Base-by-base conservation (phyloP, 2,888 invertebrate species). In the Dioctria rufipes region DNA sequence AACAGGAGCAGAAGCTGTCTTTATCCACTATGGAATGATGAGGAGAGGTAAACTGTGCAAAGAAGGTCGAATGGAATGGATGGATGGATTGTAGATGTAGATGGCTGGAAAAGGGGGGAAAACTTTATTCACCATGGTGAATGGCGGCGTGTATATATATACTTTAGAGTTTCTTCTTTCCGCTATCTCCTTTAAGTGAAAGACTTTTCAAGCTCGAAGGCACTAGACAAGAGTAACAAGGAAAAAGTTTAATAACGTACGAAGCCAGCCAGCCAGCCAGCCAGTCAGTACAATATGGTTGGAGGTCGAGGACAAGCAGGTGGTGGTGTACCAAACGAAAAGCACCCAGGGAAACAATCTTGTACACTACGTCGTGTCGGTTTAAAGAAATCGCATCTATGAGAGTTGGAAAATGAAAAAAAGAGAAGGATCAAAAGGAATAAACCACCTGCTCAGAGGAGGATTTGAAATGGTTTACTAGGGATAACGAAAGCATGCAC, bases 241-340 rank as follows among this genome's bases (percentile, higher is more conserved):
- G 61, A 63, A 77, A 77, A 77, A 77, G 63, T 77, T 77, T 77
- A 77, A 77, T 77, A 77, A 77, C 63, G 40, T 77, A 37, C 66
- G 13, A 66, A 46, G 63, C 25, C 25, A 25, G 25, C 25, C 25
- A 25, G 25, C 25, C 25, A 25, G 25, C 25, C 25, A 25, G 25
- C 25, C 25, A 37, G 61, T 11, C 25, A 73, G 63, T 77, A 46
- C 77, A 49, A 3, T 5, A 37, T 51, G 49, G 51, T 4, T 4
- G 67, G n/a, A 43, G 67, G 6, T 11, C 43, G 42, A 40, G 37
- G 65, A 40, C 39, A 1, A 11, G 40, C 5, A 37, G 39, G 37
- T 65, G 63, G 60, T 60, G 13, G 61, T 61, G 54, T 11, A 6
- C 13, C 60, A 60, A 60, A 4, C 4, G 46, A 25, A 25, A 5